Evolutionary conservation across 2,113 vertebrate genomes (phyloP), one percentile per base, ranked within the genome.

Genomic region (Gymnobelideus leadbeateri): DNA sequence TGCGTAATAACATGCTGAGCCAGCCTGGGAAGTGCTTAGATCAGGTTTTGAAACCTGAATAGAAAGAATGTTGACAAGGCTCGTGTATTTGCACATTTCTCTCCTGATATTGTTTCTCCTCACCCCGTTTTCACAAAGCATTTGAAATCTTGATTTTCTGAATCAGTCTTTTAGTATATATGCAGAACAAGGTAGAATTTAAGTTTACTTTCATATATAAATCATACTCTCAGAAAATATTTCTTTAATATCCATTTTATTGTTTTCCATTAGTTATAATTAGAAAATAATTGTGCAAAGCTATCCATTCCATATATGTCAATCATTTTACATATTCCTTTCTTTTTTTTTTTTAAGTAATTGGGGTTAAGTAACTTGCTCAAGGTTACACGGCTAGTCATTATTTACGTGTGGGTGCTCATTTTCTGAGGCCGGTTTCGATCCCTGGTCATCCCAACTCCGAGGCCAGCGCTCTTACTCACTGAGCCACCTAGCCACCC

Each of bases 161-260:
- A 97, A 96, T 96, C 54, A 84, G 55, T 93, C 91, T 92, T 97
- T 93, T 49, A 92, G 93, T 0, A 0, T 57, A 95, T 89, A 6
- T 61, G n/a, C 94, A 95, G 94, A 94, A 89, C 55, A 93, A 51
- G 94, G 37, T 89, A 96, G 95, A 96, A 77, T 95, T 93, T 96
- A 92, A 96, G 95, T 91, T 50, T 52, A 0, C 92, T 96, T 97
- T 92, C 92, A 77, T 54, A 92, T 94, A 89, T 95, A 97, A 97
- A 94, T 54, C 57, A 90, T 25, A 5, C 84, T 54, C 91, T 94
- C 94, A 84, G 24, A 96, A 96, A 57, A 90, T 89, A 91, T 91
- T 5, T 92, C n/a, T 95, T 93, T 54, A 25, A 77, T 43, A 95
- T 49, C 46, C 4, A 11, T 31, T 96, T 91, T 97, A 49, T 96